Evolutionary conservation across 2,113 vertebrate species (phyloP).

Genomic region (Grammomys surdaster): DNA sequence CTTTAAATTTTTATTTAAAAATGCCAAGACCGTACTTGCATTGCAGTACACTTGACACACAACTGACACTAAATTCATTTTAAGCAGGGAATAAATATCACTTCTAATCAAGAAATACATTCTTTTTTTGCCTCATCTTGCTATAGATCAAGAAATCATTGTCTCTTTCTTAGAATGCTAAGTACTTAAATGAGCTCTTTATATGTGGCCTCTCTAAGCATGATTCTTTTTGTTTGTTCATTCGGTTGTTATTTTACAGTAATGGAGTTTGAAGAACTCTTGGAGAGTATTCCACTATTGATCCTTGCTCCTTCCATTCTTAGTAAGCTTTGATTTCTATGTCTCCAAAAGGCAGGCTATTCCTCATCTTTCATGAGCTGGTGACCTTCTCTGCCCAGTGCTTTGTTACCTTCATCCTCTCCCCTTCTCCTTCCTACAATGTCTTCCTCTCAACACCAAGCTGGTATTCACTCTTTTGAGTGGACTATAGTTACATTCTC

Average conservation of each 20-base stretch:
- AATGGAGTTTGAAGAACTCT: background rate
- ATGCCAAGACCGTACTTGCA: background rate
- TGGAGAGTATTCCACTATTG: background rate
- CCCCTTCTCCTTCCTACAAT: background rate
- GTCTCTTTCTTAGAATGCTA: background rate
- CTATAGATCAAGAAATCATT: background rate
- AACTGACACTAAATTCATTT: background rate
- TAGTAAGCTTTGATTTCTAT: background rate
- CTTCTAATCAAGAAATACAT: background rate
- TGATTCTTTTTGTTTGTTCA: background rate
- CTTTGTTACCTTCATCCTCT: background rate
- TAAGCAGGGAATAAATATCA: background rate
- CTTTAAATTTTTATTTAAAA: background rate
- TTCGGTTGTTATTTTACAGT: background rate
- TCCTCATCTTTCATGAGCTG: background rate
- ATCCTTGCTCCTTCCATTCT: background rate
- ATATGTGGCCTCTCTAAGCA: background rate
- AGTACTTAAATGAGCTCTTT: background rate
- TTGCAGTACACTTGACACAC: background rate
- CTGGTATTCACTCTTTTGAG: background rate
- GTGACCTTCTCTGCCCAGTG: rapidly evolving
- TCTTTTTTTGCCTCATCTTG: background rate
- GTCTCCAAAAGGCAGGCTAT: background rate
- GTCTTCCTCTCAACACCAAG: background rate
- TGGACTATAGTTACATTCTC: background rate